Conservation (phyloP, 2,888 invertebrate species). For the Litoditis marina region DNA sequence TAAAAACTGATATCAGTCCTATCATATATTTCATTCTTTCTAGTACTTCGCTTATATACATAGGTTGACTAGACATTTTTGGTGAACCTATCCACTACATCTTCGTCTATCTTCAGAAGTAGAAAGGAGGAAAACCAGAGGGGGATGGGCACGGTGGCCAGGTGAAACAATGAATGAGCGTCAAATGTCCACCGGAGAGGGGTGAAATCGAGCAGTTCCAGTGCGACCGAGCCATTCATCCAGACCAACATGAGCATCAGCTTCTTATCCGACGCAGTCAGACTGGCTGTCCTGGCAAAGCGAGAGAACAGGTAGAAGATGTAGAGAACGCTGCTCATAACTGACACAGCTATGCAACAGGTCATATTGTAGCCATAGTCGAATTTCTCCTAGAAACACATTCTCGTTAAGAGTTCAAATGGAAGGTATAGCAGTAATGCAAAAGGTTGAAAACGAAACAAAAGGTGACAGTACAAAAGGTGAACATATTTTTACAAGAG, state of each 20-base stretch:
- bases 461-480: too few species aligned
- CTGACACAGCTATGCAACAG: constrained; percentile 35
- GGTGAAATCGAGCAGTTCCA: constrained; percentile 51
- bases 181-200: constrained; percentile 52
- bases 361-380: constrained; percentile 54
- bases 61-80: too few species aligned
- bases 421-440: background rate
- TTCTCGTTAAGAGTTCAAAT: background rate
- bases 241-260: constrained; percentile 33
- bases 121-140: constrained; percentile 36
- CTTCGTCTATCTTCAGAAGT: background rate
- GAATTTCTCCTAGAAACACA: constrained; percentile 33
- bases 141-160: constrained; percentile 49
- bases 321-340: constrained; percentile 35
- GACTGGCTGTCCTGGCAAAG: constrained; percentile 8
- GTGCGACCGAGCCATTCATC: constrained; percentile 27
- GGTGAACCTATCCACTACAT: too few species aligned
- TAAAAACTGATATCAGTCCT: too few species aligned
- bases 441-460: too few species aligned
- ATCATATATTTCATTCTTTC: too few species aligned
- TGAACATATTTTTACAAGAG: too few species aligned
- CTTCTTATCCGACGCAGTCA: constrained; percentile 22
- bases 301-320: constrained; percentile 16
- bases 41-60: too few species aligned
- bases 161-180: constrained; percentile 53